Evolutionary conservation across 2,113 vertebrate genomes (phyloP).

Genomic region (Hyperoodon ampullatus): DNA sequence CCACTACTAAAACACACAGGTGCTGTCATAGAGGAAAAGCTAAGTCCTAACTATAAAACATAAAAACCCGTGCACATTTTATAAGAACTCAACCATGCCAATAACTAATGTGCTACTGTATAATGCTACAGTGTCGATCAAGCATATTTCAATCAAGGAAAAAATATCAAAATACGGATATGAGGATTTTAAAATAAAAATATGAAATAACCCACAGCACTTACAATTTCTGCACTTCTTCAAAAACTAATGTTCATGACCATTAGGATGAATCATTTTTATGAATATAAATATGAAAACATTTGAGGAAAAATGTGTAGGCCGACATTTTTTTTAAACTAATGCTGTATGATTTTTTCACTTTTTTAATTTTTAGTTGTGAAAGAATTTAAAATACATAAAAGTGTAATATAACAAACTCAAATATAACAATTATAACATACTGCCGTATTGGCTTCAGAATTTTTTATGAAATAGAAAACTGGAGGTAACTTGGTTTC

Average conservation of each 20-base stretch:
- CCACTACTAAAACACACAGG: not conserved
- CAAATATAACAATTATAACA: not conserved
- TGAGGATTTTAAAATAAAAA: conserved; percentile 8
- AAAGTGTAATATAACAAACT: not conserved
- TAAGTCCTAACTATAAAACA: not conserved
- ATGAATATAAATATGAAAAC: not conserved
- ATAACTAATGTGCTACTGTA: not conserved
- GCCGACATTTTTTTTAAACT: not conserved
- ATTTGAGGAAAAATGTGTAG: not conserved
- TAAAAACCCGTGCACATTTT: not conserved
- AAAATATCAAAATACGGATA: not conserved
- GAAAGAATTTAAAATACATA: not conserved
- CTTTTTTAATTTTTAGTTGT: conserved; percentile 1
- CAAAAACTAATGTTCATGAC: not conserved
- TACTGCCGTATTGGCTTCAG: not conserved
- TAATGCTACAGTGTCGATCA: not conserved
- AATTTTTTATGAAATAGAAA: not conserved
- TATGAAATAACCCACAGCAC: not conserved
- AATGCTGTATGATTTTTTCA: not conserved
- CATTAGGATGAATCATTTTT: not conserved
- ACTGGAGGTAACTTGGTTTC: not conserved
- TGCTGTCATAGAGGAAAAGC: not conserved
- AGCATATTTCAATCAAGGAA: not conserved
- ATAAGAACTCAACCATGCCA: not conserved
- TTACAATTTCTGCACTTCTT: not conserved